phyloP scores from a whole-genome alignment of 37 sponge, comb jelly and placozoan genomes.

The Oopsacas minuta region DNA sequence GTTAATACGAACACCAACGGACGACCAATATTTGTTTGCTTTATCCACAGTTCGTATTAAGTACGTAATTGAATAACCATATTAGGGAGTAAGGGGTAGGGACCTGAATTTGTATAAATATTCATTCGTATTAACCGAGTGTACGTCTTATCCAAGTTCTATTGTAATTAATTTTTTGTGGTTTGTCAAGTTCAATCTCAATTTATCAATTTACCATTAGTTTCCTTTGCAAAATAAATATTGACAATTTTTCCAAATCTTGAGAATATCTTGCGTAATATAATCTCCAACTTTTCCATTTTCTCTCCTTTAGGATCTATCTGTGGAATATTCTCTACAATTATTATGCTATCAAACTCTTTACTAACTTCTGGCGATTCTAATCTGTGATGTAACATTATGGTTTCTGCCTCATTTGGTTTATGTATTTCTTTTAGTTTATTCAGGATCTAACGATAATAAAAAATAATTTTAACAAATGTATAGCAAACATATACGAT shows the following conservation, averaged over 20 bases:
- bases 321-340: constrained; percentile 89
- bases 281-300: constrained; percentile 63
- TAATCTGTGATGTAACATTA: background rate
- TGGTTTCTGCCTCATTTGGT: background rate
- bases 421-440: background rate
- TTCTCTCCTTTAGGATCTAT: constrained; percentile 30
- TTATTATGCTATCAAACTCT: constrained; percentile 42
- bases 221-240: constrained; percentile 51
- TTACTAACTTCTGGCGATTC: constrained; percentile 47
- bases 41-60: too few species aligned
- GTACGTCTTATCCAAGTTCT: too few species aligned
- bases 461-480: background rate
- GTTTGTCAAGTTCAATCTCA: too few species aligned
- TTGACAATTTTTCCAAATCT: constrained; percentile 68
- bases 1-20: background rate
- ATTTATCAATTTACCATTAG: background rate
- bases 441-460: background rate
- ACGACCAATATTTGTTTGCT: background rate
- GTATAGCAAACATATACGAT: background rate
- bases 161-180: too few species aligned
- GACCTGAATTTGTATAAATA: too few species aligned
- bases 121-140: too few species aligned
- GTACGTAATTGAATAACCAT: too few species aligned
- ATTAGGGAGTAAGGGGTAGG: too few species aligned
- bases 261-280: constrained; percentile 68